phyloP scores from a whole-genome alignment of 2,797 vertebrate genomes.

The Cuniculus paca region DNA sequence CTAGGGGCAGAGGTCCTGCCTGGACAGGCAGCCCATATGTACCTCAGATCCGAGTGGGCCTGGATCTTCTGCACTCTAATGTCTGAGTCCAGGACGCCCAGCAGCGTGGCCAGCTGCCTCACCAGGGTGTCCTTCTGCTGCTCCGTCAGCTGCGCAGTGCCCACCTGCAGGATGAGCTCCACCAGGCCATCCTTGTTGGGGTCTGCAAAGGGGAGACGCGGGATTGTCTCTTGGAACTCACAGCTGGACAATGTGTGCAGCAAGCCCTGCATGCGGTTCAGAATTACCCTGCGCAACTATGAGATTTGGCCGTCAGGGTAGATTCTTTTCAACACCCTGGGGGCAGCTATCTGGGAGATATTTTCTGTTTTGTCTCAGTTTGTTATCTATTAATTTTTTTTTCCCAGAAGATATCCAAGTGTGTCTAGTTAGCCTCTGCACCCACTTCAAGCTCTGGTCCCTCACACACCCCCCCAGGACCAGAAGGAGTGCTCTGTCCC shows the following conservation, averaged over 20 bases:
- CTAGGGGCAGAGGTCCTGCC: neutral
- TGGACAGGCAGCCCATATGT: neutral
- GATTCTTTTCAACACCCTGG: neutral
- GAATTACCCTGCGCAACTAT: neutral
- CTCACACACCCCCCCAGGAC: neutral
- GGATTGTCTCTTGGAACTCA: neutral
- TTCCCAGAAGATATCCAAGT: neutral
- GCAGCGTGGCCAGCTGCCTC: conserved; percentile 93
- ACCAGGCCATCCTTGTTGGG: conserved; percentile 91
- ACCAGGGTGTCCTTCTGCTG: conserved; percentile 93
- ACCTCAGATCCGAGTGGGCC: conserved; percentile 94
- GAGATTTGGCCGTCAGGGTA: neutral
- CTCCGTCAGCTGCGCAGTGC: conserved; percentile 92
- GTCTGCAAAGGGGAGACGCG: conserved; percentile 87
- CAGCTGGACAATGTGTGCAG: neutral
- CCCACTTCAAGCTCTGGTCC: neutral
- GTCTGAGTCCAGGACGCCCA: conserved; percentile 92
- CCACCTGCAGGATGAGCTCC: conserved; percentile 94
- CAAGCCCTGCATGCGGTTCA: neutral
- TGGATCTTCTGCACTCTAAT: conserved; percentile 92
- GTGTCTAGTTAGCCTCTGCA: neutral
- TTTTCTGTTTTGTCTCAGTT: neutral
- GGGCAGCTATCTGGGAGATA: neutral
- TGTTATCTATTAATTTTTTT: neutral
- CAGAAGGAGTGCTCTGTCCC: neutral